Base-by-base conservation (phyloP, 2,888 invertebrate genomes). In the Pycnomerus fuliginosus region DNA sequence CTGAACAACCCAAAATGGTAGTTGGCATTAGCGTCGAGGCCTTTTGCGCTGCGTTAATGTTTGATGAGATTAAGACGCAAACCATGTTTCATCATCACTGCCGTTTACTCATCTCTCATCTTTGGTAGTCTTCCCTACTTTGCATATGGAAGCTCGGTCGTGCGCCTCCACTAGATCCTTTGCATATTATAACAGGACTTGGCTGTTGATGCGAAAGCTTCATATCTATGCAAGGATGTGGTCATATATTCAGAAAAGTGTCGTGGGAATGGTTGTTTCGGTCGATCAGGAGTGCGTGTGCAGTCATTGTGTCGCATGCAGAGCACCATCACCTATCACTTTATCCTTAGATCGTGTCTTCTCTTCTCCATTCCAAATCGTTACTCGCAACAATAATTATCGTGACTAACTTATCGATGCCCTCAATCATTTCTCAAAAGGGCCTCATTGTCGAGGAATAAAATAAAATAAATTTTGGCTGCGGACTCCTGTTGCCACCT, bases 11-110 rank as follows among this genome's bases (percentile, higher is more conserved):
- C 48, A 41, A 47, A 39, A 22, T 45, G 36, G 28, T 45, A 27
- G 48, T 48, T 44, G 46, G 49, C 46, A 52, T 52, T 50, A 45
- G 48, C 36, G 45, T 45, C 38, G 46, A 47, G 48, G 53, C 55
- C 48, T 55, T 48, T 53, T 50, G 47, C 41, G 48, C 35, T 33
- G 36, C 55, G 52, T 59, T 52, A 70, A 71, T 71, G 62, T 70
- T 71, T 69, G 66, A 71, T 71, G 69, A 69, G 67, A 69, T 69
- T 71, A 71, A 71, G 71, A 70, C 68, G 65, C 67, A 68, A 71
- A 69, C 67, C 71, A 62, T 71, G 71, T 71, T 68, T 67, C 69
- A 65, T 70, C 68, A 68, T 69, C 67, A 55, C 56, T 52, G 44
- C 44, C 49, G 51, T 56, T 58, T 54, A 36, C 53, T 56, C 53